Base-by-base conservation (phyloP, 2,113 vertebrate species). In the Hydrolagus affinis region DNA sequence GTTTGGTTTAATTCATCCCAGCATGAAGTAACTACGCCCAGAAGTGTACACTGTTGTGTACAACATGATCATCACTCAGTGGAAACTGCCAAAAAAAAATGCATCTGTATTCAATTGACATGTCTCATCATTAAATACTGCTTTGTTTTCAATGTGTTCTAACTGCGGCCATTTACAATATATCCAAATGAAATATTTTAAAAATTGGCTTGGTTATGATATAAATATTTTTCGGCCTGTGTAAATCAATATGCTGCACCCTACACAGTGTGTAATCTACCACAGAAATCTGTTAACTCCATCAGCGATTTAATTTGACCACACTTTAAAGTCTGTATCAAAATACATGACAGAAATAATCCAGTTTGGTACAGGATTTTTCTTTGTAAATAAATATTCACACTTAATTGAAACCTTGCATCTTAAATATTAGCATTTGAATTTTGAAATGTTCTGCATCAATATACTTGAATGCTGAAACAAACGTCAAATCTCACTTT, bases 101-200 rank as follows among this genome's bases (percentile, higher is more conserved):
- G 14, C 75, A 77, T 59, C 75, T 77, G 75, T 77, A 11, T 77
- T 57, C n/a, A 77, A 77, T 77, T 60, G 57, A 60, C 57, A 57
- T n/a, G 19, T 60, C 25, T 4, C 1, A 76, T 23, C 32, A 60
- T 15, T 8, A 57, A 60, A 11, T 11, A 60, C 23, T 15, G 59
- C 11, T n/a, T 77, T n/a, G n/a, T 77, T 23, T 25, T 77, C 21
- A 57, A 60, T 11, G 14, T 60, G n/a, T 4, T 77, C 56, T 77
- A 57, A 60, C 10, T 57, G 23, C 56, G 23, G 21, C 60, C 75
- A 8, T 77, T 77, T 77, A 21, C 23, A 23, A 60, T 60, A 15
- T 77, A 60, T 11, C 57, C 75, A 77, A 77, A 60, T 60, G 23
- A n/a, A 14, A 77, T n/a, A 60, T 11, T n/a, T 25, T 77, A 77